Percentiles rank a stretch among this genome's conserved stretches.
These are phyloP conservation scores for Zonitis immaculata DNA, from an alignment of 2,888 invertebrate species.

Conservation along the genomic window DNA sequence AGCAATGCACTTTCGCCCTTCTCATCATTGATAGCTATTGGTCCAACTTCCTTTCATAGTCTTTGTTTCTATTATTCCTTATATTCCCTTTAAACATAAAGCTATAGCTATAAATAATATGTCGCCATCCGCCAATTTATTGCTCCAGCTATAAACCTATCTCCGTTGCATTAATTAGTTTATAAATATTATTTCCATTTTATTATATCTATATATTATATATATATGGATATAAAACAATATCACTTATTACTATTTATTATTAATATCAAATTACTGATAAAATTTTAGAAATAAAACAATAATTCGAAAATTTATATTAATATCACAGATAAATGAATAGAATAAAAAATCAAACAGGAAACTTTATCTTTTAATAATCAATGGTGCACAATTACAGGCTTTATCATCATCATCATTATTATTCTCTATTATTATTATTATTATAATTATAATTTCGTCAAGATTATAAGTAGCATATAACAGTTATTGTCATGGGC, in stretches of 20 bases:
- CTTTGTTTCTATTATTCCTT: conserved; percentile 39
- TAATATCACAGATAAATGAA: no score
- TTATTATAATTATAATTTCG: conserved; percentile 6
- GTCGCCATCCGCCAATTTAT: conserved; percentile 37
- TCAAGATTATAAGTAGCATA: conserved; percentile 10
- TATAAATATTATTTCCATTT: conserved; percentile 18
- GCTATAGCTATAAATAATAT: conserved; percentile 38
- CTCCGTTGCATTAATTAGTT: conserved; percentile 35
- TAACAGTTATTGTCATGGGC: conserved; percentile 11
- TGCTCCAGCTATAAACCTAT: conserved; percentile 33
- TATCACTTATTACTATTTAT: conserved; percentile 11
- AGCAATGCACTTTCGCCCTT: conserved; percentile 41
- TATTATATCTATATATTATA: no score
- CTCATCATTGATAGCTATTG: conserved; percentile 40
- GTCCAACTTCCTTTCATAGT: conserved; percentile 23
- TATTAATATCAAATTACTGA: neutral
- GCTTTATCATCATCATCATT: no score
- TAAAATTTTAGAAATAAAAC: neutral
- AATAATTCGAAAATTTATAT: no score
- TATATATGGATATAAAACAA: no score
- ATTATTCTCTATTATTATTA: no score
- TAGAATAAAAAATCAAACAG: no score
- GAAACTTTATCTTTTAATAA: no score
- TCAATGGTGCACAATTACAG: neutral
- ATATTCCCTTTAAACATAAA: conserved; percentile 31